Evolutionary conservation across 2,888 invertebrate genomes (phyloP).

Genomic region (Drosophila neonasuta): DNA sequence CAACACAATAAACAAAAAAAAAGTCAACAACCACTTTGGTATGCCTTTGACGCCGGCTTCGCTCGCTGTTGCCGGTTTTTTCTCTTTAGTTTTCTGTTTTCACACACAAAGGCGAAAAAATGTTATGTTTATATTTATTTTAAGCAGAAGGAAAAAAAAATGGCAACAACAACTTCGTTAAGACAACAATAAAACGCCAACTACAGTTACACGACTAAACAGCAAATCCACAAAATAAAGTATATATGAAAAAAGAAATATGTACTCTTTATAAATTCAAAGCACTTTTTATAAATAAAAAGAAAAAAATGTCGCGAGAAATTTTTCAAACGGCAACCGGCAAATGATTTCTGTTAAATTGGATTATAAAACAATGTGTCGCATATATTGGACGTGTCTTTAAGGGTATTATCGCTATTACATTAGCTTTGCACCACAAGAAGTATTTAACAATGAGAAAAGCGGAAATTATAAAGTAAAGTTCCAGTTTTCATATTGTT

Average conservation of each 20-base stretch:
- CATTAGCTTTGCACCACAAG: not conserved
- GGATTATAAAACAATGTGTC: constrained; percentile 51
- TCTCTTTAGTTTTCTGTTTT: constrained; percentile 40
- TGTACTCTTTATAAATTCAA: constrained; percentile 16
- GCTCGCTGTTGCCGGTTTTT: constrained; percentile 41
- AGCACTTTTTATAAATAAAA: constrained; percentile 23
- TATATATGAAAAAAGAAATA: constrained; percentile 8
- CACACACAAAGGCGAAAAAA: constrained; percentile 41
- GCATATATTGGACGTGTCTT: constrained; percentile 3
- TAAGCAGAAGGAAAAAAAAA: constrained; percentile 15
- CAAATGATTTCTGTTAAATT: constrained; percentile 48
- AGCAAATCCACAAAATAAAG: constrained; percentile 19
- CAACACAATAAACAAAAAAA: constrained; percentile 29
- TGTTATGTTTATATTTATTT: constrained; percentile 57
- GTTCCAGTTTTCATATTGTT: too few relatives aligned
- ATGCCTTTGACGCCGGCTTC: constrained; percentile 56
- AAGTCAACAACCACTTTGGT: constrained; percentile 73
- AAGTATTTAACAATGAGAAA: not conserved
- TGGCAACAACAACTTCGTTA: constrained; percentile 25
- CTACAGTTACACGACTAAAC: constrained; percentile 53
- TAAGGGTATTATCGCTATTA: not conserved
- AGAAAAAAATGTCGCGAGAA: constrained; percentile 36
- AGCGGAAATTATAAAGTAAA: too few relatives aligned
- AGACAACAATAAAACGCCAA: constrained; percentile 42
- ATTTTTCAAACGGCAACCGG: constrained; percentile 19